Conservation (phyloP, 2,113 vertebrate species). For the Ursus arctos region DNA sequence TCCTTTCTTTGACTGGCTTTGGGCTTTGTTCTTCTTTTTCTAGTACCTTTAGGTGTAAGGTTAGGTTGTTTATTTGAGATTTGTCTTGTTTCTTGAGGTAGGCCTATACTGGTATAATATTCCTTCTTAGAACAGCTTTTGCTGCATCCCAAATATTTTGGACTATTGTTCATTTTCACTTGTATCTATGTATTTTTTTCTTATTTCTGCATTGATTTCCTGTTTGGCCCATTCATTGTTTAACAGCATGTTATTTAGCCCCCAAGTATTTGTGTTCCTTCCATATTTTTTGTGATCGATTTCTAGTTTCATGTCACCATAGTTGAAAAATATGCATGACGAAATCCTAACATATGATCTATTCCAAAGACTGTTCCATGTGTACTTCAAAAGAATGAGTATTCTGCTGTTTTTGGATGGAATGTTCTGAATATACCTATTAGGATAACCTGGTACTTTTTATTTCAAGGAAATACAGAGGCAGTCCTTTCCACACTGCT, state of each 20-base stretch:
- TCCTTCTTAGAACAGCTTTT: neutral
- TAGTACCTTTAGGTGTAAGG: neutral
- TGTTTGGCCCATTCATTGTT: neutral
- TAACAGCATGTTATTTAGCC: neutral
- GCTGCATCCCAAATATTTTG: neutral
- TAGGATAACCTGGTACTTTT: neutral
- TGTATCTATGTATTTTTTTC: neutral
- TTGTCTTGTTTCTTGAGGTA: neutral
- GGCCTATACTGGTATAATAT: neutral
- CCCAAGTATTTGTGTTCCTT: neutral
- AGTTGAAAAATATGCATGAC: neutral
- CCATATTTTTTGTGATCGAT: neutral
- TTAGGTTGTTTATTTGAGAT: neutral
- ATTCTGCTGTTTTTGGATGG: neutral
- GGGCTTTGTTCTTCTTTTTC: neutral
- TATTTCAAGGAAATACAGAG: slow-evolving; percentile 3
- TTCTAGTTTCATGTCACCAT: neutral
- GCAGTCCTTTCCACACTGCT: neutral
- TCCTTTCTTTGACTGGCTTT: neutral
- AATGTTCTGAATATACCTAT: neutral
- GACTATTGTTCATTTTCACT: neutral
- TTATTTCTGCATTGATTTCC: neutral
- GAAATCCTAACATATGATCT: neutral
- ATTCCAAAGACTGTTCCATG: neutral
- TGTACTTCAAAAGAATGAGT: neutral